Conservation (phyloP, 2,888 invertebrate genomes). For the Ceraclea dissimilis region DNA sequence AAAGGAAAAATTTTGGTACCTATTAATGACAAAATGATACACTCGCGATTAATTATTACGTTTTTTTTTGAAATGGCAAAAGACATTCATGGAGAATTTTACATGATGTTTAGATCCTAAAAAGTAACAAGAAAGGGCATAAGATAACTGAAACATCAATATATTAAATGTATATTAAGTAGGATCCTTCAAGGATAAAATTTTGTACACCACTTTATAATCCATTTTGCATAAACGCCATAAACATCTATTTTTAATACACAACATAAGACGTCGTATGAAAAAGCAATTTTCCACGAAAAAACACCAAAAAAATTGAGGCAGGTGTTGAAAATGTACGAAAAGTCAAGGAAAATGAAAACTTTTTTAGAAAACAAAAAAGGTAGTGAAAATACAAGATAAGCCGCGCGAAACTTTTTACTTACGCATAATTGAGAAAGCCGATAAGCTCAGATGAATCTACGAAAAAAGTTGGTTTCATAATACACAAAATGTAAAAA, state of each 20-base stretch:
- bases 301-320: conserved; percentile 6
- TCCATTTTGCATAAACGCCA: too few relatives aligned
- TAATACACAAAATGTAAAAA: conserved; percentile 5
- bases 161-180: too few relatives aligned
- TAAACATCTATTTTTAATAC: neutral
- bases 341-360: conserved; percentile 3
- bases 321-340: conserved; percentile 14
- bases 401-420: conserved; percentile 13
- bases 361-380: conserved; percentile 10
- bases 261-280: neutral
- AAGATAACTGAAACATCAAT: too few relatives aligned
- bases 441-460: conserved; percentile 17
- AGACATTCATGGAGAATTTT: too few relatives aligned
- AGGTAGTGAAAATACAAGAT: conserved; percentile 10
- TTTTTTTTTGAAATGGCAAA: too few relatives aligned
- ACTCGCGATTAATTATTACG: too few relatives aligned
- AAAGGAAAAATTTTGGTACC: too few relatives aligned
- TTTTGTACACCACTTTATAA: too few relatives aligned
- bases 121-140: too few relatives aligned
- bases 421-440: conserved; percentile 19
- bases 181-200: too few relatives aligned
- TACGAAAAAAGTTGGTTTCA: neutral
- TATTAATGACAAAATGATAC: too few relatives aligned
- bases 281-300: conserved; percentile 3
- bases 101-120: too few relatives aligned